Evolutionary conservation across 2,888 invertebrate genomes (phyloP).

Genomic region (Pollenia griseotomentosa): DNA sequence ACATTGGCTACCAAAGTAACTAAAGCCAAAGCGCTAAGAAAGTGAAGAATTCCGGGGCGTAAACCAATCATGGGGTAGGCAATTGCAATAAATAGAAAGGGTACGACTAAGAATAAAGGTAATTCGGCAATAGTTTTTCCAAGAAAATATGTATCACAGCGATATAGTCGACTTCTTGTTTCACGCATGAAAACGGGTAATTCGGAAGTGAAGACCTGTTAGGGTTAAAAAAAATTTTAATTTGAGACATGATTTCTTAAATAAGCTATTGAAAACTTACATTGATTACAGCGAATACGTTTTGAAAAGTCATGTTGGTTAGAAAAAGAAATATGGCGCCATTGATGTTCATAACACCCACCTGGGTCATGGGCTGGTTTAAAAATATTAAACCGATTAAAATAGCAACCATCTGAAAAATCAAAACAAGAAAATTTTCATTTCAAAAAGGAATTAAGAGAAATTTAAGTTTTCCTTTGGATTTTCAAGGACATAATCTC

Average conservation of each 20-base stretch:
- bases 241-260: neutral
- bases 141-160: constrained; percentile 95
- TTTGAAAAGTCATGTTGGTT: constrained; percentile 97
- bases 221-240: neutral
- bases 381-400: constrained; percentile 95
- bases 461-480: neutral
- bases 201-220: constrained; percentile 94
- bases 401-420: constrained; percentile 92
- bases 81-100: constrained; percentile 91
- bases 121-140: constrained; percentile 95
- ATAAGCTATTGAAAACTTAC: constrained; percentile 86
- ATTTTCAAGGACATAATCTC: too few species aligned
- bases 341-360: constrained; percentile 97
- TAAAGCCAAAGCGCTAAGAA: constrained; percentile 88
- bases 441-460: neutral
- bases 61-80: constrained; percentile 96
- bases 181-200: constrained; percentile 95
- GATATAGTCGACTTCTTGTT: constrained; percentile 94
- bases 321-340: constrained; percentile 95
- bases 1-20: constrained; percentile 94
- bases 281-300: constrained; percentile 96
- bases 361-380: constrained; percentile 91
- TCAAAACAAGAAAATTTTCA: neutral
- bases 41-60: constrained; percentile 89
- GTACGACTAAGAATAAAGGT: constrained; percentile 93